A percentile compares a stretch with the other conserved stretches of the same genome.
Evolutionary conservation across 2,797 vertebrate species (phyloP).

Genomic region (Siniperca obscura): DNA sequence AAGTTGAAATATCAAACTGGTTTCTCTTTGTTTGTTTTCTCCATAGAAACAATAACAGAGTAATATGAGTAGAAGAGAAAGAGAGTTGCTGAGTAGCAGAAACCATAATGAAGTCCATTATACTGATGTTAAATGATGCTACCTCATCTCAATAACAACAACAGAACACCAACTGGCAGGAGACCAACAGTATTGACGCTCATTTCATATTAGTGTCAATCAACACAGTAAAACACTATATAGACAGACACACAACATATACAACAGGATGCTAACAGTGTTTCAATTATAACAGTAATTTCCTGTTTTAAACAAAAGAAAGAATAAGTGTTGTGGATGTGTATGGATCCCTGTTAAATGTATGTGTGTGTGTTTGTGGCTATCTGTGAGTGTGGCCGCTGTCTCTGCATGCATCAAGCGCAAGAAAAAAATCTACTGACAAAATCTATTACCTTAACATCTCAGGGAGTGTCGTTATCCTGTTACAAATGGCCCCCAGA

Average conservation of each 20-base stretch:
- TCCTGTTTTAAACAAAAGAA: not conserved
- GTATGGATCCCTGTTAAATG: constrained; percentile 5
- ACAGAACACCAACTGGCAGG: constrained; percentile 41
- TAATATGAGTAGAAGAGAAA: constrained; percentile 11
- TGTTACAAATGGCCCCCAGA: constrained; percentile 68
- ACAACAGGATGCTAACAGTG: not conserved
- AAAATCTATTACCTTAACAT: constrained; percentile 61
- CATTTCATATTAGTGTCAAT: constrained; percentile 23
- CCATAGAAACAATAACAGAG: constrained; percentile 9
- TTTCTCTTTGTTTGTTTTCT: not conserved
- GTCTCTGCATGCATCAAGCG: constrained; percentile 31
- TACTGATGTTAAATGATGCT: constrained; percentile 9
- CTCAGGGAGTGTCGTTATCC: constrained; percentile 60
- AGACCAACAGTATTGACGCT: constrained; percentile 26
- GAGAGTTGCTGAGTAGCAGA: constrained; percentile 24
- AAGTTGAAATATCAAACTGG: not conserved
- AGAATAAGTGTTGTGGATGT: not conserved
- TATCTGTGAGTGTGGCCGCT: not conserved
- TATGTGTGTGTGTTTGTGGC: not conserved
- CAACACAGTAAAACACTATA: not conserved
- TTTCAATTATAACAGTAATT: not conserved
- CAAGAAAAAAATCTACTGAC: constrained; percentile 27
- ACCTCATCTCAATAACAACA: constrained; percentile 34
- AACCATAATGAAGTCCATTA: constrained; percentile 30
- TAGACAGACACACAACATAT: not conserved